Conservation (phyloP, 2,113 vertebrate species). For the Brienomyrus longianalis region DNA sequence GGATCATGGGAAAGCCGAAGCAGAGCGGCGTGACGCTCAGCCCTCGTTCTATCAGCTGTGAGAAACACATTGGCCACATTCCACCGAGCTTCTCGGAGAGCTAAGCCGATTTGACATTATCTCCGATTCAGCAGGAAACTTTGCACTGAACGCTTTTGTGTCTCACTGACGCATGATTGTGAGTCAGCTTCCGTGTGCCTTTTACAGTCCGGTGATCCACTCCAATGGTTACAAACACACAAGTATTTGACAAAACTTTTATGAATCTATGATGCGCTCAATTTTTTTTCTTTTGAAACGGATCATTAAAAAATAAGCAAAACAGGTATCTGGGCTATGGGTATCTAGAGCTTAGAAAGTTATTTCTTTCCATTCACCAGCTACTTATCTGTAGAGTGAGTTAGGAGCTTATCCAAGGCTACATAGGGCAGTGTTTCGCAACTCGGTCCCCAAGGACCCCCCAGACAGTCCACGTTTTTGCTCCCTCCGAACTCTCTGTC, state of each 20-base stretch:
- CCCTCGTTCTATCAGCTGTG: background rate
- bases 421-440: background rate
- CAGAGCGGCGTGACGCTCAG: background rate
- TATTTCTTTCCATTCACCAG: background rate
- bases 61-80: background rate
- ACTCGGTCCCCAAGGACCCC: background rate
- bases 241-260: background rate
- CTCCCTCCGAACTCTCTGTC: too few species aligned
- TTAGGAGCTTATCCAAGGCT: background rate
- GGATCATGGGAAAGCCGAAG: background rate
- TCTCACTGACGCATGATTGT: background rate
- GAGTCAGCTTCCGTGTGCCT: background rate
- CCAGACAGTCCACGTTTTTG: too few species aligned
- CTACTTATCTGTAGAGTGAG: background rate
- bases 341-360: background rate
- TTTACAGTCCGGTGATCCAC: background rate
- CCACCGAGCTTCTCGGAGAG: background rate
- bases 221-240: background rate
- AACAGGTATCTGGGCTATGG: background rate
- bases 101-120: slow-evolving; percentile 12
- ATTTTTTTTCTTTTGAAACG: background rate
- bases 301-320: background rate
- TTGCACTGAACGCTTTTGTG: background rate
- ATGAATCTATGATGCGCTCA: background rate
- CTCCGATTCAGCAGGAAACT: slow-evolving; percentile 23